These are phyloP conservation scores for Astropecten irregularis DNA, from an alignment of 53 echinoderm and acorn worm species.

Conservation along the genomic window DNA sequence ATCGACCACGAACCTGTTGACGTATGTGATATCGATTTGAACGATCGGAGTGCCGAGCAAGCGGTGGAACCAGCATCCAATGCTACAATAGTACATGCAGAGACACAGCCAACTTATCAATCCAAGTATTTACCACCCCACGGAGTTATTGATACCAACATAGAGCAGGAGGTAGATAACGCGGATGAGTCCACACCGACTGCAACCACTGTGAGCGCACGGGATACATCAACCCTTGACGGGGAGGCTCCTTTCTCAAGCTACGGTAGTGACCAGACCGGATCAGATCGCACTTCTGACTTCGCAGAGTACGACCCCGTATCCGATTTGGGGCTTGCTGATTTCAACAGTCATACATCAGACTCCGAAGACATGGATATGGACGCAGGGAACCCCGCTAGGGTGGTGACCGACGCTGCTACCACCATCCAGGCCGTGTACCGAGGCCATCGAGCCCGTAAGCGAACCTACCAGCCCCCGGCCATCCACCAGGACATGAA, in stretches of 20 bases:
- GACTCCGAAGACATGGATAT: constrained; percentile 48
- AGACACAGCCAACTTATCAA: constrained; percentile 1
- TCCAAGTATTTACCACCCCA: constrained; percentile 2
- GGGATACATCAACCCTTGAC: constrained; percentile 1
- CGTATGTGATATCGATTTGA: constrained; percentile 42
- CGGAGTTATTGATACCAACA: constrained; percentile 37
- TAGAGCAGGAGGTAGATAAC: not conserved
- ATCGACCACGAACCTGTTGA: not conserved
- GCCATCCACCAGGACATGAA: constrained; percentile 75
- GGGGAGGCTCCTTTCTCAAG: constrained; percentile 40
- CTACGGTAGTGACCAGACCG: constrained; percentile 30
- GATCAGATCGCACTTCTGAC: constrained; percentile 49
- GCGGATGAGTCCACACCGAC: not conserved
- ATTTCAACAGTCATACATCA: constrained; percentile 29
- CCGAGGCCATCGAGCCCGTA: constrained; percentile 55
- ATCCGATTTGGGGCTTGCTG: constrained; percentile 24
- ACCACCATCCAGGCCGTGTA: constrained; percentile 72
- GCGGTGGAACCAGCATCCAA: not conserved
- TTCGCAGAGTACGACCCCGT: constrained; percentile 20
- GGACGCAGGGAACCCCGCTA: not conserved
- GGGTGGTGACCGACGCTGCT: constrained; percentile 39
- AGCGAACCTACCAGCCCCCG: constrained; percentile 71
- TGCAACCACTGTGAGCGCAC: not conserved
- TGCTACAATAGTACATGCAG: not conserved
- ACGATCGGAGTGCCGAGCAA: not conserved